Evolutionary conservation across 2,113 vertebrate species (phyloP).

Genomic region (Labrus mixtus): DNA sequence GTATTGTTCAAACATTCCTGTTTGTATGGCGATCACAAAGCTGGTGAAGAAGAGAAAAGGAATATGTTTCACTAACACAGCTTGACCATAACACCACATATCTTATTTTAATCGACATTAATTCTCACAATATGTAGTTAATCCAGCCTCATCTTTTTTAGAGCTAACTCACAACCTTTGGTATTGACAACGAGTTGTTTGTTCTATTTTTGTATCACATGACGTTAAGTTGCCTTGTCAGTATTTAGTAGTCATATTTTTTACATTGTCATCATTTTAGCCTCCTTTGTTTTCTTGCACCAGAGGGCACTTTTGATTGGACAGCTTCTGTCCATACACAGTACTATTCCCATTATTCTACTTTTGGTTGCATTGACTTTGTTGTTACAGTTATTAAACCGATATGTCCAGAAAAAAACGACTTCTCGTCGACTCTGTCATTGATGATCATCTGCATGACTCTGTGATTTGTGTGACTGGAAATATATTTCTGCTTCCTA

Average conservation of each 20-base stretch:
- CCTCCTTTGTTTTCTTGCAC: constrained; percentile 71
- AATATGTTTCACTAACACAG: constrained; percentile 56
- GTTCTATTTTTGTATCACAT: constrained; percentile 42
- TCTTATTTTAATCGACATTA: constrained; percentile 50
- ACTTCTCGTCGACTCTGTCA: not conserved
- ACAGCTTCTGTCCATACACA: constrained; percentile 55
- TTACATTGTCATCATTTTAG: constrained; percentile 57
- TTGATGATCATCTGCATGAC: not conserved
- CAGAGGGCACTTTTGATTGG: constrained; percentile 76
- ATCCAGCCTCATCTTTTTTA: constrained; percentile 61
- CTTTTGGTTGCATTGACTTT: constrained; percentile 77
- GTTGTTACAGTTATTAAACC: constrained; percentile 82
- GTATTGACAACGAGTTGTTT: constrained; percentile 37
- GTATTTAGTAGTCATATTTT: constrained; percentile 67
- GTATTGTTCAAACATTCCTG: constrained; percentile 73
- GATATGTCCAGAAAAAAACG: constrained; percentile 47
- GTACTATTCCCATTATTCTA: constrained; percentile 64
- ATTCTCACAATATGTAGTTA: constrained; percentile 36
- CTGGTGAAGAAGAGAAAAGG: constrained; percentile 43
- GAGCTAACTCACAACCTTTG: constrained; percentile 25
- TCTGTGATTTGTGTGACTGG: not conserved
- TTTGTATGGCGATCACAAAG: constrained; percentile 66
- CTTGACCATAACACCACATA: constrained; percentile 34
- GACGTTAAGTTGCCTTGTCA: constrained; percentile 55
- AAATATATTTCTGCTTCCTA: not conserved